Base-by-base conservation (phyloP, 1,140 invertebrate species). In the Leptinotarsa texana region DNA sequence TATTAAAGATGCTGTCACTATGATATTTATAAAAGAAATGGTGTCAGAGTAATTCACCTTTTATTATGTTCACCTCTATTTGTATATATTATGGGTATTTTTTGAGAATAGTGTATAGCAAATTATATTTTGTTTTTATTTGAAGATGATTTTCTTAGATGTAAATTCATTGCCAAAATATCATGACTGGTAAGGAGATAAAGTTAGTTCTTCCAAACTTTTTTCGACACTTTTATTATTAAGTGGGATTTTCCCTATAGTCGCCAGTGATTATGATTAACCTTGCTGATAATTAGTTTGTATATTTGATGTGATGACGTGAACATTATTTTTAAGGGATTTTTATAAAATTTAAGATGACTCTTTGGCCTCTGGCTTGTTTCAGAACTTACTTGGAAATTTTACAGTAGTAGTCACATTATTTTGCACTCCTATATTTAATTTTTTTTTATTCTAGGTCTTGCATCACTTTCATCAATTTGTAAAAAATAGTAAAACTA, bases 101-200 rank as follows among this genome's bases (percentile, higher is more conserved):
- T 57, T 57, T 57, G 51, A 57, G 6, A 18, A 17, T 57, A 57
- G 51, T 17, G 15, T 57, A 57, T 15, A 17, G 51, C n/a, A 57
- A 57, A 57, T 57, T 57, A 57, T 57, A 17, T 57, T 57, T 57
- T 57, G 51, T 57, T 57, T 57, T 57, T n/a, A 57, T 15, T 57
- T 57, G 15, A 57, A 18, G 33, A 42, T 8, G 33, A 42, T 42
- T 8, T 42, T 42, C 33, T 42, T 42, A 42, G 33, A 42, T 42
- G 33, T 42, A 57, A 17, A 57, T 57, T 57, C 6, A 17, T 57
- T 57, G 51, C 51, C 15, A 57, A 57, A 17, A n/a, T n/a, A 17
- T 57, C n/a, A 15, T 57, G 51, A 15, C n/a, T 57, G n/a, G n/a
- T 18, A 57, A 57, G n/a, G 15, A 57, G n/a, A 18, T 57, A 57